phyloP scores from a whole-genome alignment of 2,888 invertebrate species.

The Melieria omissa region DNA sequence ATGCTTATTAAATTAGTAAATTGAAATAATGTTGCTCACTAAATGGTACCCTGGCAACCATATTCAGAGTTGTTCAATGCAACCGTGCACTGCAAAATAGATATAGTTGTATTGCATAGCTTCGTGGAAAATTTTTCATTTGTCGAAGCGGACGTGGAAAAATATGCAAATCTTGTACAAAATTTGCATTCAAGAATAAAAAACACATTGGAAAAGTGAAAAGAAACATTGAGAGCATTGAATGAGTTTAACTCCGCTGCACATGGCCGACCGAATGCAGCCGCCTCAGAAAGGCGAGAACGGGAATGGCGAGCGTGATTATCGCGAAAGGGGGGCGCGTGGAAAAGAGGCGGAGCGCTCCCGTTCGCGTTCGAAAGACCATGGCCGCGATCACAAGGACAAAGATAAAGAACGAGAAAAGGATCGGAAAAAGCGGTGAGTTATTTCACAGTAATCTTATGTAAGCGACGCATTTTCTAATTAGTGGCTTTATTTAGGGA shows the following conservation, averaged over 20 bases:
- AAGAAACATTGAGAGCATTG: neutral
- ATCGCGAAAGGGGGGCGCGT: conserved; percentile 41
- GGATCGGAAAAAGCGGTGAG: conserved; percentile 50
- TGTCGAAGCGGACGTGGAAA: conserved; percentile 1
- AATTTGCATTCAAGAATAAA: neutral
- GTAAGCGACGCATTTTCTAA: neutral
- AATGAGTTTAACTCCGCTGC: conserved; percentile 54
- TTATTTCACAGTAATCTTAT: neutral
- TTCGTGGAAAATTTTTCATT: conserved; percentile 31
- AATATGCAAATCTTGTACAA: neutral
- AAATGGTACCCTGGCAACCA: too few relatives aligned
- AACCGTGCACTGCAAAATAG: too few relatives aligned
- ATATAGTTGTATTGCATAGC: too few relatives aligned
- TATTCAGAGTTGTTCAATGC: too few relatives aligned
- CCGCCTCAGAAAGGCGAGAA: conserved; percentile 30
- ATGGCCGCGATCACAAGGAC: conserved; percentile 46
- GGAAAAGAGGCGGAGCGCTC: conserved; percentile 49
- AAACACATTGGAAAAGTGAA: neutral
- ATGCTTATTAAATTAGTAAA: too few relatives aligned
- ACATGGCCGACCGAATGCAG: conserved; percentile 39
- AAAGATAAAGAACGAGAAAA: conserved; percentile 52
- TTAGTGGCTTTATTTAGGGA: conserved; percentile 32
- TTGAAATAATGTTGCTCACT: too few relatives aligned
- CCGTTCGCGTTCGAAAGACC: conserved; percentile 49
- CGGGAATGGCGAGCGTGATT: conserved; percentile 53